Percentiles rank a stretch among this genome's conserved stretches.
phyloP scores from a whole-genome alignment of 2,797 vertebrate genomes.

The Megaceryle alcyon region DNA sequence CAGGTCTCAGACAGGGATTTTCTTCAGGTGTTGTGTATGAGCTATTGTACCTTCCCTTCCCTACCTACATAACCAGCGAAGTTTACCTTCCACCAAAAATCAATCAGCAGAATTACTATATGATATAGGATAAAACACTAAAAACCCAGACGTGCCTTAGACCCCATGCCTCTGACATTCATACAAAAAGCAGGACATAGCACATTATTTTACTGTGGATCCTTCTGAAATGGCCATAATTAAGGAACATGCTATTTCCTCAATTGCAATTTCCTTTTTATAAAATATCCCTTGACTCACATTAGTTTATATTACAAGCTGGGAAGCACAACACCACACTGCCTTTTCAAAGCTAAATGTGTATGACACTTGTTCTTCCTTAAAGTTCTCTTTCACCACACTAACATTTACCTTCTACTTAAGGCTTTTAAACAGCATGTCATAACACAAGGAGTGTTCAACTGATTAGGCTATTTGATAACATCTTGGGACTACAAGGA shows the following conservation, averaged over 20 bases:
- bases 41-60: not conserved
- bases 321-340: not conserved
- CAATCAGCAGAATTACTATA: not conserved
- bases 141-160: not conserved
- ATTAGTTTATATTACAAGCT: not conserved
- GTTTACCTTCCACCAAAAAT: not conserved
- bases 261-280: not conserved
- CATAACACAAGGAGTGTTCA: not conserved
- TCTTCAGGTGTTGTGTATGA: not conserved
- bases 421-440: not conserved
- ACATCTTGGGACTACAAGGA: not conserved
- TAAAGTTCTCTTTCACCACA: not conserved
- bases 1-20: not conserved
- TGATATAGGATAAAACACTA: not conserved
- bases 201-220: not conserved
- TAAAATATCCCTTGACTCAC: not conserved
- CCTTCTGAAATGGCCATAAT: not conserved
- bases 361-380: not conserved
- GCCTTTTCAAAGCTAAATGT: not conserved
- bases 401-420: not conserved
- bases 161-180: not conserved
- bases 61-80: not conserved
- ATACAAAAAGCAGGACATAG: not conserved
- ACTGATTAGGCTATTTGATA: not conserved
- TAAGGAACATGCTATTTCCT: not conserved